Evolutionary conservation across 2,113 vertebrate genomes (phyloP).

Genomic region (Lethenteron reissneri): DNA sequence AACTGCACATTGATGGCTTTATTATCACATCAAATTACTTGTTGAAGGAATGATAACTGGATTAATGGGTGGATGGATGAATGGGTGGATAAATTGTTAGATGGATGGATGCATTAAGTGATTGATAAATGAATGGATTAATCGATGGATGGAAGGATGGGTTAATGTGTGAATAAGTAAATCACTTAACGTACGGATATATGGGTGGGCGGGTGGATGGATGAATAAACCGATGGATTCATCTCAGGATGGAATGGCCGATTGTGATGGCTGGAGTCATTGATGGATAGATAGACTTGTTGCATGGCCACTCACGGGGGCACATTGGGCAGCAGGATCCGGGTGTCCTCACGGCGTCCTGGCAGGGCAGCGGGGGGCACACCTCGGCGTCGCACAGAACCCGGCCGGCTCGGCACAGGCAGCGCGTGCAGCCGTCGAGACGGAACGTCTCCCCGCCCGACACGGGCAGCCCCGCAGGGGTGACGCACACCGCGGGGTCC

Average conservation of each 20-base stretch:
- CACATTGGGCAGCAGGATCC: background rate
- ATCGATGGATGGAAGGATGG: background rate
- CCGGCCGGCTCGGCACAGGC: background rate
- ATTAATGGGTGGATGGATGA: background rate
- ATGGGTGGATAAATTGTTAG: background rate
- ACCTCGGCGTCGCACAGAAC: slow-evolving; percentile 3
- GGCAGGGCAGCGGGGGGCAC: slow-evolving; percentile 6
- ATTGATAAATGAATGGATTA: background rate
- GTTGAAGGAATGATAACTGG: no score
- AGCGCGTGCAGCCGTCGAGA: slow-evolving; percentile 2
- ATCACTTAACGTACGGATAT: background rate
- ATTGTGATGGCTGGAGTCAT: no score
- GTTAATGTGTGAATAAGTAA: background rate
- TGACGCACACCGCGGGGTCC: slow-evolving; percentile 3
- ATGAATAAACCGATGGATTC: no score
- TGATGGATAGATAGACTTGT: no score
- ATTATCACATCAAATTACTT: no score
- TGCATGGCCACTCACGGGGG: background rate
- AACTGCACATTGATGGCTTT: no score
- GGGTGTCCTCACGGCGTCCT: background rate
- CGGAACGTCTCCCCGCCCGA: background rate
- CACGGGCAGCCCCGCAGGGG: background rate
- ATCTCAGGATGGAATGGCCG: no score
- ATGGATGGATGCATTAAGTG: background rate
- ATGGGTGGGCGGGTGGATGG: background rate